Conservation (phyloP, 2,113 vertebrate species). For the Dicaeum eximium region DNA sequence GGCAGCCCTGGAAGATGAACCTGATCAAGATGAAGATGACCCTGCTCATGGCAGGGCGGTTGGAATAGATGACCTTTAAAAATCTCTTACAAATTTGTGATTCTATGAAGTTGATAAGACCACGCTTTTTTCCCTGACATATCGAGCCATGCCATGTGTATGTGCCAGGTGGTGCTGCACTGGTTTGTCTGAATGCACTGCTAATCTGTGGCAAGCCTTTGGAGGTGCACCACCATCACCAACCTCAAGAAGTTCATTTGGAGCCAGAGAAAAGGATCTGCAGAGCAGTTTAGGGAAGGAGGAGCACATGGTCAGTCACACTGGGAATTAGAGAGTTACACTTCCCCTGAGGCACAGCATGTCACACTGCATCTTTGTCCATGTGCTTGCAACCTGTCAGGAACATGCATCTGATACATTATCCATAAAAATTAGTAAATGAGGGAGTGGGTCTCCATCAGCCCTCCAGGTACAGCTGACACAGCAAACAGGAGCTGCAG, state of each 20-base stretch:
- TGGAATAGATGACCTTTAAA: not conserved
- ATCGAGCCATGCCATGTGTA: fast-evolving
- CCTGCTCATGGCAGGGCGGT: not conserved
- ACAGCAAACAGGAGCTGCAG: not conserved
- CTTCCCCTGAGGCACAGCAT: not conserved
- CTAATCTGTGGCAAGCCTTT: not conserved
- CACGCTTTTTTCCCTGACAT: not conserved
- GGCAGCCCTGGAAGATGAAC: not conserved
- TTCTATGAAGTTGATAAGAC: not conserved
- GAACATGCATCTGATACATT: not conserved
- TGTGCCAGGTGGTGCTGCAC: not conserved
- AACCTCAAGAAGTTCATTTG: not conserved
- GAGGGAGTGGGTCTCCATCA: not conserved
- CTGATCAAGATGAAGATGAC: not conserved
- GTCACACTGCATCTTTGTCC: not conserved
- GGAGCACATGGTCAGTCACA: not conserved
- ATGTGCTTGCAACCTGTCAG: not conserved
- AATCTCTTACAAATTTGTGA: not conserved
- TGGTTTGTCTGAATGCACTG: not conserved
- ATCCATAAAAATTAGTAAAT: not conserved
- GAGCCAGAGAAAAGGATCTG: not conserved
- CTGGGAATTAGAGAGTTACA: not conserved
- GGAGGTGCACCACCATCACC: not conserved
- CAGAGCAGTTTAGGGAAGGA: not conserved
- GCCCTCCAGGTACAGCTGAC: not conserved